Evolutionary conservation across 2,797 vertebrate genomes (phyloP).

Genomic region (Pseudotriccus pelzelni): DNA sequence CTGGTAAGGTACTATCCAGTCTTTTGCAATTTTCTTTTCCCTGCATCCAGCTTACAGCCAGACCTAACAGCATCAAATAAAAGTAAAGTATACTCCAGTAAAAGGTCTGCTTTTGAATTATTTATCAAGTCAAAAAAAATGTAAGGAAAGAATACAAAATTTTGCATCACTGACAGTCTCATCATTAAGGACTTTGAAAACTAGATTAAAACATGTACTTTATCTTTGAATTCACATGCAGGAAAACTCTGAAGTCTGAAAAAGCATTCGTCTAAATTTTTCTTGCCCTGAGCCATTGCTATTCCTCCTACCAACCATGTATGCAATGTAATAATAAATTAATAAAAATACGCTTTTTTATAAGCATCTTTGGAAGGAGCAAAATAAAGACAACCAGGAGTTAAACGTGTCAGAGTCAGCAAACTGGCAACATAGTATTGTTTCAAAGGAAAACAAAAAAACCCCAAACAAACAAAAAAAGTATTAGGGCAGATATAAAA

Average conservation of each 20-base stretch:
- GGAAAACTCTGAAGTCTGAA: background rate
- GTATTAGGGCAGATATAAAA: background rate
- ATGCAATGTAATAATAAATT: background rate
- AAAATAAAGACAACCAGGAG: background rate
- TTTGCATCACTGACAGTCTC: background rate
- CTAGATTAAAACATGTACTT: background rate
- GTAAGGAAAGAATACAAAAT: background rate
- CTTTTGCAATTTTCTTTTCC: background rate
- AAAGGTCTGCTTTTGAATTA: background rate
- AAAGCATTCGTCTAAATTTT: background rate
- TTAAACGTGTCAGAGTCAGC: background rate
- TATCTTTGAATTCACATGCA: background rate
- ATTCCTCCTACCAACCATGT: background rate
- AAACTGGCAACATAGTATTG: background rate
- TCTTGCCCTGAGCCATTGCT: background rate
- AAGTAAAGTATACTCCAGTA: background rate
- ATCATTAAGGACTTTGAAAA: background rate
- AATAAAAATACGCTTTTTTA: background rate
- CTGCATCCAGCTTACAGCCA: background rate
- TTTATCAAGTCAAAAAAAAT: background rate
- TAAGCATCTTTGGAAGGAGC: background rate
- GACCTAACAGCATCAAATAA: background rate
- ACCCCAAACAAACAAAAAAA: background rate
- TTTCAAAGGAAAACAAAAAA: background rate
- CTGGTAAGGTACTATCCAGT: background rate